Conservation (phyloP, 2,888 invertebrate species). For the Liodrosophila aerea region DNA sequence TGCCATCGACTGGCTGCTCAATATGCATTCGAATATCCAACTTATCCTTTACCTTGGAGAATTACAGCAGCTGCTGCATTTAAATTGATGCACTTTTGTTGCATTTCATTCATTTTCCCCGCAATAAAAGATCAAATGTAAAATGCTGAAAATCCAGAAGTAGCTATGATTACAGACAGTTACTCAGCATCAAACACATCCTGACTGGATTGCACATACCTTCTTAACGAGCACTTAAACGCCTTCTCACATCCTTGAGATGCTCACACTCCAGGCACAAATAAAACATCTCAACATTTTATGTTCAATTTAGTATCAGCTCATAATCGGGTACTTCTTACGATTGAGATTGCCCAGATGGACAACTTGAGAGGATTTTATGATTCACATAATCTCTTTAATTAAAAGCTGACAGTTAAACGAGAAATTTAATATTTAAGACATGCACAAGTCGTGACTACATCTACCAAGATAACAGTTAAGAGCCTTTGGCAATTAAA, state of each 20-base stretch:
- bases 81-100: constrained; percentile 63
- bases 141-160: constrained; percentile 1
- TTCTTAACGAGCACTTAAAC: constrained; percentile 64
- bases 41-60: constrained; percentile 50
- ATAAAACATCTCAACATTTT: constrained; percentile 23
- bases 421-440: constrained; percentile 45
- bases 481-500: constrained; percentile 23
- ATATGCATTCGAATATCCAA: constrained; percentile 47
- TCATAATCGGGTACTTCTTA: constrained; percentile 46
- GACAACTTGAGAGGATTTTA: constrained; percentile 39
- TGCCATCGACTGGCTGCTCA: constrained; percentile 44
- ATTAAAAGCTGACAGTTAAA: constrained; percentile 62
- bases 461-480: constrained; percentile 6
- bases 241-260: constrained; percentile 31
- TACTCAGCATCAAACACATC: background rate
- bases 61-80: constrained; percentile 54
- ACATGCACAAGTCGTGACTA: constrained; percentile 28
- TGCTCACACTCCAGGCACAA: background rate
- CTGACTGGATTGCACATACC: constrained; percentile 25
- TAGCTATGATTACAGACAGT: too few relatives aligned
- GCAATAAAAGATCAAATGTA: constrained; percentile 43
- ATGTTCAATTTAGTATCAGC: constrained; percentile 62
- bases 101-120: background rate
- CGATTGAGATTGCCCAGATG: constrained; percentile 9
- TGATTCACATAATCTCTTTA: constrained; percentile 63